phyloP scores from a whole-genome alignment of 2,113 vertebrate species.

The Psilopogon haemacephalus region DNA sequence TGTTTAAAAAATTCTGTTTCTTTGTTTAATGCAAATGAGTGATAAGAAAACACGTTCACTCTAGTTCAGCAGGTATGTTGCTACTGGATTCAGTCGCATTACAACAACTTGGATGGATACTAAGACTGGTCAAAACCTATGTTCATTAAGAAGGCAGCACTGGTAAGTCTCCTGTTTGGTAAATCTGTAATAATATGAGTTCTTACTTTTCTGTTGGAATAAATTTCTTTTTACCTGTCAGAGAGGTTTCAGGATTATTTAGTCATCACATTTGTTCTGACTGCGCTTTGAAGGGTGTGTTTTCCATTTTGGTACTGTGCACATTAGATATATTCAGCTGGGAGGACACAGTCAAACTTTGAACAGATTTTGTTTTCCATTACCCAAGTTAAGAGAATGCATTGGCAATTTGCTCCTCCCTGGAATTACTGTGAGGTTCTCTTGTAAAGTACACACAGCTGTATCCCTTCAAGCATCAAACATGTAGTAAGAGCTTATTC shows the following conservation, averaged over 20 bases:
- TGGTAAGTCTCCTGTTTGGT: not conserved
- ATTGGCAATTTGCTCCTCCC: not conserved
- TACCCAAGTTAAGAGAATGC: not conserved
- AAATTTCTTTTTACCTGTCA: not conserved
- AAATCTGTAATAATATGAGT: not conserved
- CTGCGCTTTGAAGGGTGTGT: not conserved
- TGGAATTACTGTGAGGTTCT: not conserved
- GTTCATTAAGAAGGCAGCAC: not conserved
- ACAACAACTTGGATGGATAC: not conserved
- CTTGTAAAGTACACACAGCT: not conserved
- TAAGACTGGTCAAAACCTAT: not conserved
- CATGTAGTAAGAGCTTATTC: not conserved
- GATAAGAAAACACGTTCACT: not conserved
- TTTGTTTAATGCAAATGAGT: not conserved
- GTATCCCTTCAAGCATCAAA: not conserved
- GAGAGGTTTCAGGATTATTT: not conserved
- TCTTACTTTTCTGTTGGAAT: not conserved
- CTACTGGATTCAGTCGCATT: not conserved
- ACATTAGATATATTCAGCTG: not conserved
- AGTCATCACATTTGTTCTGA: constrained; percentile 13
- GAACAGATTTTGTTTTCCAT: constrained; percentile 27
- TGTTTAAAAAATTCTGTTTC: not conserved
- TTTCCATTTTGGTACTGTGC: constrained; percentile 5
- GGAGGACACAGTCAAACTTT: not conserved
- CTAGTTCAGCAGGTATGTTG: not conserved